Conservation (phyloP, 2,888 invertebrate species). For the Tenthredo amoena region DNA sequence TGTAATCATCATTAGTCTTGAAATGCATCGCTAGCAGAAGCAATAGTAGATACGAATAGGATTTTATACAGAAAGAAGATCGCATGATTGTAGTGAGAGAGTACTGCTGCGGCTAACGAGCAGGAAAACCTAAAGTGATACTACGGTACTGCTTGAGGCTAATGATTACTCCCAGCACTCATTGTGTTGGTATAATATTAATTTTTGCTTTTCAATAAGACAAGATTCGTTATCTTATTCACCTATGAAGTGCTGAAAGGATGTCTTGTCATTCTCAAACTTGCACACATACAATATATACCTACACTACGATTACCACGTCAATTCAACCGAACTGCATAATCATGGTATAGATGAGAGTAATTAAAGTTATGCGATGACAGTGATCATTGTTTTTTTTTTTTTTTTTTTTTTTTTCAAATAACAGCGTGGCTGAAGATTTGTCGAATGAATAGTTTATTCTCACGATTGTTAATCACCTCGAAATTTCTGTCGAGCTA, state of each 20-base stretch:
- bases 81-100: not conserved
- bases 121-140: not conserved
- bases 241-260: not conserved
- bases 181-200: not conserved
- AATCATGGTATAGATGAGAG: not conserved
- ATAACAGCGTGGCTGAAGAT: not conserved
- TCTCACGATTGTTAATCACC: not conserved
- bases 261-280: not conserved
- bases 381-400: not conserved
- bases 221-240: not conserved
- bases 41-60: not conserved
- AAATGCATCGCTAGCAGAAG: not conserved
- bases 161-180: not conserved
- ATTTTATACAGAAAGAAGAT: not conserved
- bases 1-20: not conserved
- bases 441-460: not conserved
- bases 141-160: not conserved
- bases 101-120: not conserved
- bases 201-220: not conserved
- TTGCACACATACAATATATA: not conserved
- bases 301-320: conserved; percentile 11
- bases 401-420: too few relatives aligned
- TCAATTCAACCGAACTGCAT: conserved; percentile 3
- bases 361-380: not conserved
- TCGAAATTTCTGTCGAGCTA: not conserved